These are phyloP conservation scores for Hydraecia micacea DNA, from an alignment of 2,888 invertebrate species.

Conservation along the genomic window DNA sequence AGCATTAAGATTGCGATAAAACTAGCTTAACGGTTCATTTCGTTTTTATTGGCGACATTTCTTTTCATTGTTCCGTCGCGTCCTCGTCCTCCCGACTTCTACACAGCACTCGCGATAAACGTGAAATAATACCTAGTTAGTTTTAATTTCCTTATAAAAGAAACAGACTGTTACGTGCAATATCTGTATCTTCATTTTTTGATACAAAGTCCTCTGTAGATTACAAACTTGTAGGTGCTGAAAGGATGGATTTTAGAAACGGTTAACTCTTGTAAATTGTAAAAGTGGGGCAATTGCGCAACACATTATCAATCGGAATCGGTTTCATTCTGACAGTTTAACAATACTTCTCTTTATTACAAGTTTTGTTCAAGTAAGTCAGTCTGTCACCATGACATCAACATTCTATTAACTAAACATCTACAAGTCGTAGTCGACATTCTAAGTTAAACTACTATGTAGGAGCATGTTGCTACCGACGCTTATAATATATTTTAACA, in stretches of 20 bases:
- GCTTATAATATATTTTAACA: constrained; percentile 67
- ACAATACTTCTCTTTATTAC: background rate
- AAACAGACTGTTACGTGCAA: constrained; percentile 46
- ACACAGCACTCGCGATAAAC: constrained; percentile 58
- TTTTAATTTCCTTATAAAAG: constrained; percentile 63
- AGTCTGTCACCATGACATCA: constrained; percentile 1
- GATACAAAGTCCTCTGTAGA: constrained; percentile 6
- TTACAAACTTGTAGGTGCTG: constrained; percentile 1
- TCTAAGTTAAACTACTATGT: constrained; percentile 46
- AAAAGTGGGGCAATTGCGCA: too few relatives aligned
- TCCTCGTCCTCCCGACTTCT: constrained; percentile 50
- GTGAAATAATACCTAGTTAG: constrained; percentile 62
- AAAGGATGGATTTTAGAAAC: background rate
- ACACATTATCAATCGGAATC: too few relatives aligned
- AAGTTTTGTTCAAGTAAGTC: background rate
- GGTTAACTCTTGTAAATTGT: background rate
- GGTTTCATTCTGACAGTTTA: too few relatives aligned
- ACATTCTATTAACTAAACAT: constrained; percentile 15
- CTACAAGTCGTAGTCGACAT: constrained; percentile 31
- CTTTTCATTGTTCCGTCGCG: constrained; percentile 57
- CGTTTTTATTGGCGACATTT: constrained; percentile 55
- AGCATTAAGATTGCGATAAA: constrained; percentile 52
- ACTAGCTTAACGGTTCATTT: constrained; percentile 47
- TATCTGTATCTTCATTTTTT: constrained; percentile 32
- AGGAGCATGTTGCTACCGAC: constrained; percentile 35